These are phyloP conservation scores for Echinarachnius parma DNA, from an alignment of 53 echinoderm and acorn worm genomes.

Conservation along the genomic window DNA sequence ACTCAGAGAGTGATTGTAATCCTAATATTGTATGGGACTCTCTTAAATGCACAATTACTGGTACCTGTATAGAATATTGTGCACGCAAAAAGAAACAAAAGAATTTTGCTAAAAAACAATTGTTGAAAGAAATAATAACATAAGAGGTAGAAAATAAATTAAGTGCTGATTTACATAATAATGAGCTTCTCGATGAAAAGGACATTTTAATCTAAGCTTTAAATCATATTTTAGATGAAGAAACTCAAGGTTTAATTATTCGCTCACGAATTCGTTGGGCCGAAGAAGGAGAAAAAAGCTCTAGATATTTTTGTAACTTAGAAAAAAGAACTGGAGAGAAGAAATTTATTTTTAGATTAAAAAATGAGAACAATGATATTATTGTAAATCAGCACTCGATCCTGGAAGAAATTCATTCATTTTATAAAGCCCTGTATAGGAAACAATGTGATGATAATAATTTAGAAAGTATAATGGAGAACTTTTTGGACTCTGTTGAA, in stretches of 20 bases:
- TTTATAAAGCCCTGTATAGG: neutral
- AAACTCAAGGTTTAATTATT: neutral
- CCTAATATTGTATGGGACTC: neutral
- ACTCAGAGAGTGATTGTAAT: neutral
- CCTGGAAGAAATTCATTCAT: too few relatives aligned
- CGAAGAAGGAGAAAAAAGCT: neutral
- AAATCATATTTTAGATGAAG: neutral
- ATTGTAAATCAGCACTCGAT: too few relatives aligned
- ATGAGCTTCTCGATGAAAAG: neutral
- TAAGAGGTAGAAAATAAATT: neutral
- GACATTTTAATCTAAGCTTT: neutral
- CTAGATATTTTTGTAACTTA: too few relatives aligned
- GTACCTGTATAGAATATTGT: neutral
- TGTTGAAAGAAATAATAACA: too few relatives aligned
- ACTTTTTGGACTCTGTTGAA: neutral
- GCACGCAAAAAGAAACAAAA: neutral
- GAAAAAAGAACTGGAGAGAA: neutral
- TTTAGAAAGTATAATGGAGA: neutral
- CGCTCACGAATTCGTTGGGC: neutral
- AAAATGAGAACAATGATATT: neutral
- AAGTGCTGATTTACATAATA: neutral
- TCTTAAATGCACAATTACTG: neutral
- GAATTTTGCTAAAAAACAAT: conserved; percentile 1
- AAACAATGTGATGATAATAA: neutral
- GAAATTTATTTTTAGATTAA: neutral